Base-by-base conservation (phyloP, 2,888 invertebrate species). In the Zelleria hepariella region DNA sequence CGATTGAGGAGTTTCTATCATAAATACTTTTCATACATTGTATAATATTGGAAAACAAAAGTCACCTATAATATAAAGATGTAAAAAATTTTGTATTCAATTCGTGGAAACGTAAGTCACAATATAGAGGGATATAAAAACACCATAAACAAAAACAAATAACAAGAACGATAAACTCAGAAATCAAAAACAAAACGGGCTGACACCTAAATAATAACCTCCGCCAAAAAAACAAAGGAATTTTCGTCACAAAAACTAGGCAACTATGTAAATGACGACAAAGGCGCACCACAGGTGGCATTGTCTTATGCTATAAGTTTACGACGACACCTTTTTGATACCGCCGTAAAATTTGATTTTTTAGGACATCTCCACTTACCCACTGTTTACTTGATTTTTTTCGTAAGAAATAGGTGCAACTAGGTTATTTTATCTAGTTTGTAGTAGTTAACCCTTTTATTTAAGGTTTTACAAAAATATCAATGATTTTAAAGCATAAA, bases 231-330 rank as follows among this genome's bases (percentile, higher is more conserved):
- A 77, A 75, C 73, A 80, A 73, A 67, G 60, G 72, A 72, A 72
- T 71, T 67, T 65, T 67, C 66, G 62, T 62, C 68, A 68, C 73
- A 77, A 77, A 77, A 75, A 61, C 58, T 62, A 57, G 65, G 65
- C 59, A 64, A 71, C 75, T 75, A 74, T 73, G 66, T 70, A 61
- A 70, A 66, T 66, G 61, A 54, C 70, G 59, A 55, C 69, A 72
- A 72, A 71, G 67, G 66, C 66, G 64, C 82, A 61, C 82, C 60
- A 65, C 83, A 78, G 83, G 83, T 78, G 78, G 78, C 65, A 66
- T 72, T 23, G 57, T 48, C 25, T 32, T 18, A 15, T 20, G 67
- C 62, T 67, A 76, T 74, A 77, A 77, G 73, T n/a, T n/a, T n/a
- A n/a, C n/a, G 32, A 42, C 67, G 60, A 72, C 69, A 74, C 70